Evolutionary conservation across 2,113 vertebrate species (phyloP).

Genomic region (Albula glossodonta): DNA sequence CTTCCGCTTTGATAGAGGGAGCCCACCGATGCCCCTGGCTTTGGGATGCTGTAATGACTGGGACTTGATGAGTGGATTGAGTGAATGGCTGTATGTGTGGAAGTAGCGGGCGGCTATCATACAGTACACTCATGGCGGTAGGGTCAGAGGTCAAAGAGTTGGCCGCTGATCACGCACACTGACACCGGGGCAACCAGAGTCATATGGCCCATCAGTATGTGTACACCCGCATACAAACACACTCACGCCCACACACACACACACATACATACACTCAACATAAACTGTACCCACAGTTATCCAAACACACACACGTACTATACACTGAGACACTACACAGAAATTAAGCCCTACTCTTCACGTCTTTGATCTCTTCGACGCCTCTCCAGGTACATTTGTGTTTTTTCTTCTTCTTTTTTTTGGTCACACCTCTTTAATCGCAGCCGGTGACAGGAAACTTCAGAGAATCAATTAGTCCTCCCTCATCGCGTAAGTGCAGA

Average conservation of each 20-base stretch:
- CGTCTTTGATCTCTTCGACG: constrained; percentile 66
- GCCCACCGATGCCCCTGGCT: constrained; percentile 58
- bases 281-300: constrained; percentile 34
- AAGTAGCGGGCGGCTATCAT: neutral
- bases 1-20: constrained; percentile 59
- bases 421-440: constrained; percentile 71
- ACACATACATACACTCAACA: constrained; percentile 46
- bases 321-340: constrained; percentile 60
- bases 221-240: neutral
- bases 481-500: constrained; percentile 73
- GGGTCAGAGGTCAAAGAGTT: neutral
- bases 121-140: neutral
- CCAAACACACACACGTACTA: neutral
- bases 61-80: neutral
- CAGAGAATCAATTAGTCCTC: constrained; percentile 78
- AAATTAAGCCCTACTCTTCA: constrained; percentile 66
- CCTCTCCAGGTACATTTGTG: constrained; percentile 58
- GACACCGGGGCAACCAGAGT: neutral
- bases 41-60: constrained; percentile 60
- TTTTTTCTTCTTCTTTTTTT: constrained; percentile 58
- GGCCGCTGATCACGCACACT: neutral
- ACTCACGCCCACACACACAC: constrained; percentile 18
- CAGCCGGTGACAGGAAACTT: constrained; percentile 72
- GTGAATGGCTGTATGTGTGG: neutral
- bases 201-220: neutral